A percentile compares a stretch with the other conserved stretches of the same genome.
phyloP scores from a whole-genome alignment of 2,797 vertebrate genomes.

The Eurystomus glaucurus region DNA sequence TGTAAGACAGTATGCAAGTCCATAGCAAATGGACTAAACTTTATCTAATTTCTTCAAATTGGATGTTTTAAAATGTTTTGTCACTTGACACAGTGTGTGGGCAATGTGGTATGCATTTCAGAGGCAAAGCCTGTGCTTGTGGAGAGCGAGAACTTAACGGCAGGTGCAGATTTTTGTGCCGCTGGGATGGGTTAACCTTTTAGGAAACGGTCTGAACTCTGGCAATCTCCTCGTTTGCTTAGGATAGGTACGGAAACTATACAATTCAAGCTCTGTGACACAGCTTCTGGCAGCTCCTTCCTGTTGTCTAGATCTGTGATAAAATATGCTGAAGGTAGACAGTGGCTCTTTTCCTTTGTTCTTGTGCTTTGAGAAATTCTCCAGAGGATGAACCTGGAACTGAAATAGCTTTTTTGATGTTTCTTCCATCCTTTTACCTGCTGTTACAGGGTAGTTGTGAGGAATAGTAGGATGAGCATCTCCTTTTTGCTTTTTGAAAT shows the following conservation, averaged over 20 bases:
- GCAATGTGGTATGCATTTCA: neutral
- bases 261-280: neutral
- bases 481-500: neutral
- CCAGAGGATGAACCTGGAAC: neutral
- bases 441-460: neutral
- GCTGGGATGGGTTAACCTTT: neutral
- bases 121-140: neutral
- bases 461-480: neutral
- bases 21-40: neutral
- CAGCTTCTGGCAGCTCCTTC: slow-evolving; percentile 22
- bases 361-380: neutral
- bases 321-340: slow-evolving; percentile 13
- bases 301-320: neutral
- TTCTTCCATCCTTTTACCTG: neutral
- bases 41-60: neutral
- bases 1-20: neutral
- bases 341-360: neutral
- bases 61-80: neutral
- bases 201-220: neutral
- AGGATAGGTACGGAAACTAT: neutral
- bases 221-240: slow-evolving; percentile 12
- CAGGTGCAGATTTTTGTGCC: neutral
- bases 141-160: neutral
- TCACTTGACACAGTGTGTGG: neutral
- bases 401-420: neutral